Evolutionary conservation across 2,888 invertebrate genomes (phyloP).

Genomic region (Nebria salina): DNA sequence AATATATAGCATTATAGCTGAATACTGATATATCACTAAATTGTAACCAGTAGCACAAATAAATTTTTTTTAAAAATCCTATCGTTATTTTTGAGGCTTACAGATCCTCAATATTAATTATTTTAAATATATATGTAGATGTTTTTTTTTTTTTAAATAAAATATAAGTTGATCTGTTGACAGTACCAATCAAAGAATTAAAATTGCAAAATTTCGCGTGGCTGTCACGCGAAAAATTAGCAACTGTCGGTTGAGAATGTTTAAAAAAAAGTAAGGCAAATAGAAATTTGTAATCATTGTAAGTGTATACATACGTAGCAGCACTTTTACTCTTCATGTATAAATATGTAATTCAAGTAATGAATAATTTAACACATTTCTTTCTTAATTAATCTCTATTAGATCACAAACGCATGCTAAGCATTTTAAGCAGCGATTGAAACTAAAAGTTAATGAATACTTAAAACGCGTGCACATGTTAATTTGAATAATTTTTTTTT

Average conservation of each 20-base stretch:
- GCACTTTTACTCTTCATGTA: conserved; percentile 31
- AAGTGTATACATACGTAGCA: not conserved
- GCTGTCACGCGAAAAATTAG: not conserved
- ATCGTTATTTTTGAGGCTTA: too few species aligned
- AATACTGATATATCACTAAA: not conserved
- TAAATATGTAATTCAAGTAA: conserved; percentile 30
- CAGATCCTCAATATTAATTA: too few species aligned
- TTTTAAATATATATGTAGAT: too few species aligned
- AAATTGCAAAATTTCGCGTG: not conserved
- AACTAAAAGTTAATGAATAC: conserved; percentile 40
- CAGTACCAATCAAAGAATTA: not conserved
- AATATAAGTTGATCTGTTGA: not conserved
- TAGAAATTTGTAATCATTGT: not conserved
- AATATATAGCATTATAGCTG: conserved; percentile 14
- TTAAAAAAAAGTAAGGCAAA: not conserved
- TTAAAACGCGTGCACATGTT: conserved; percentile 14
- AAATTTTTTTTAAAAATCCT: too few species aligned
- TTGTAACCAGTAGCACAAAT: not conserved
- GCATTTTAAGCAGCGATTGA: conserved; percentile 41
- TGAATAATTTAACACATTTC: conserved; percentile 46
- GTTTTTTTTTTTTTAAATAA: too few species aligned
- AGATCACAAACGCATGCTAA: conserved; percentile 37
- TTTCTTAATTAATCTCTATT: conserved; percentile 45
- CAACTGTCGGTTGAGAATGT: not conserved
- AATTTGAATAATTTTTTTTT: not conserved